A percentile compares a stretch with the other conserved stretches of the same genome.
phyloP scores from a whole-genome alignment of 2,113 vertebrate genomes.

The Ophthalmolycus amberensis region DNA sequence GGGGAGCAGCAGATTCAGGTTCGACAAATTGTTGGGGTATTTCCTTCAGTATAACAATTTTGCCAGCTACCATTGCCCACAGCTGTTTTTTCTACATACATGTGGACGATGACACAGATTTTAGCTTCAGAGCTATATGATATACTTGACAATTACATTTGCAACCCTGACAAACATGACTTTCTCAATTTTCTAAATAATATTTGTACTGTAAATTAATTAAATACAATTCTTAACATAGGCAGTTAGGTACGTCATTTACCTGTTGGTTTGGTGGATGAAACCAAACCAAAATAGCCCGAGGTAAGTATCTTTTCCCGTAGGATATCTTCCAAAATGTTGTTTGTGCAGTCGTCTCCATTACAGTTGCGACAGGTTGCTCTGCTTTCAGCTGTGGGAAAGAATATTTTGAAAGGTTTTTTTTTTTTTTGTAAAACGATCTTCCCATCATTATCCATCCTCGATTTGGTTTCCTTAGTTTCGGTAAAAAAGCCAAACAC shows the following conservation, averaged over 20 bases:
- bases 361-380: slow-evolving; percentile 76
- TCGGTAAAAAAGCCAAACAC: no score
- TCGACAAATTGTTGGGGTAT: no score
- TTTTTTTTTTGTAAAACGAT: background rate
- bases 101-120: no score
- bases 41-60: no score
- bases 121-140: no score
- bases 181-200: background rate
- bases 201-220: background rate
- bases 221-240: background rate
- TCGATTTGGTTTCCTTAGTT: no score
- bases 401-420: background rate
- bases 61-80: no score
- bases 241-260: background rate
- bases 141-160: no score
- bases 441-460: background rate
- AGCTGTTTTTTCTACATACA: no score
- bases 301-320: slow-evolving; percentile 58
- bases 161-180: background rate
- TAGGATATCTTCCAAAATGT: slow-evolving; percentile 73
- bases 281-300: slow-evolving; percentile 65
- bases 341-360: slow-evolving; percentile 60
- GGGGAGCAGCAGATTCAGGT: no score
- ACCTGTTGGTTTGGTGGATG: slow-evolving; percentile 65
- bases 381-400: slow-evolving; percentile 38